Base-by-base conservation (phyloP, 2,113 vertebrate species). In the Malurus elegans region DNA sequence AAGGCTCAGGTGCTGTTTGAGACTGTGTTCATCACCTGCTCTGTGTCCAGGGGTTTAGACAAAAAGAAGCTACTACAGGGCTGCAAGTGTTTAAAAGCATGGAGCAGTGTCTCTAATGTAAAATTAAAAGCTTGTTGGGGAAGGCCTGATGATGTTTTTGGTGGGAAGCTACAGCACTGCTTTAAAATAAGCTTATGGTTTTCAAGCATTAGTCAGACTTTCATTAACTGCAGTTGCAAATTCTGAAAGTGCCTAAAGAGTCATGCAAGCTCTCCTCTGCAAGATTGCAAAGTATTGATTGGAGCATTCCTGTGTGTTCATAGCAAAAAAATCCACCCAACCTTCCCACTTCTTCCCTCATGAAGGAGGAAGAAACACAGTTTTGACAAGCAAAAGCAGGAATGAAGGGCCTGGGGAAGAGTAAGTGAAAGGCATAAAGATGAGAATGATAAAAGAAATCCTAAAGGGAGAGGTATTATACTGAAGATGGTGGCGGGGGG, bases 191-290 rank as follows among this genome's bases (percentile, higher is more conserved):
- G 60, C 67, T 87, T 47, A 60, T 58, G 91, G 62, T 76, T 90
- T 92, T 82, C 66, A 70, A 60, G 85, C 90, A 93, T 94, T 94
- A 94, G 90, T 96, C 92, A 95, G 96, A 93, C 34, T 90, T 72
- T 53, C 88, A 95, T 95, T 96, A 96, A 83, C 91, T 92, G 76
- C 87, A 64, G 45, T 70, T 89, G 76, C 90, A 92, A 10, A 92
- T 91, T 74, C 78, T 84, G 44, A 54, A 92, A 86, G 86, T 53
- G 75, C 88, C 88, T 74, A 45, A 82, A 75, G 74, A 65, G 71
- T 93, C 54, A 4, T 86, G 70, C 81, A 69, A 69, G 36, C 62
- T 97, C 75, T 92, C 85, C 82, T 94, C 92, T 95, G 92, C 66
- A 83, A 75, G 54, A 26, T 78, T 93, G 81, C 13, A 0, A 25